These are phyloP conservation scores for Poecilobothrus nobilitatus DNA, from an alignment of 2,888 invertebrate species.

Conservation along the genomic window DNA sequence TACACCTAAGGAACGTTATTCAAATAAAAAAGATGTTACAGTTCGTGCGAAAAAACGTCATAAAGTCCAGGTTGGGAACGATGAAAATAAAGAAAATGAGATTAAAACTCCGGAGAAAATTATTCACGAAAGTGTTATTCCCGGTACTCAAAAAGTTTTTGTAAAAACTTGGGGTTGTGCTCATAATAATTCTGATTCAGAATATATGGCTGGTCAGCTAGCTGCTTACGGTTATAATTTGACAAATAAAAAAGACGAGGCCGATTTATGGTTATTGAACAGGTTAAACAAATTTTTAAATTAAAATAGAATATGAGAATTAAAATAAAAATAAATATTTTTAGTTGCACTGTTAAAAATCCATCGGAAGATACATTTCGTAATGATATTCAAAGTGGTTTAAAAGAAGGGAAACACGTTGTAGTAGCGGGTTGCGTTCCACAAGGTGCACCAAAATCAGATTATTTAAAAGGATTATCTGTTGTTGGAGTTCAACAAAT, in stretches of 20 bases:
- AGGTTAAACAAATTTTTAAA: slow-evolving; percentile 43
- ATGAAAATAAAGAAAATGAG: slow-evolving; percentile 21
- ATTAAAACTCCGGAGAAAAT: slow-evolving; percentile 39
- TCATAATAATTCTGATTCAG: slow-evolving; percentile 95
- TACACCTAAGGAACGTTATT: slow-evolving; percentile 68
- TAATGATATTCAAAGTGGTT: slow-evolving; percentile 75
- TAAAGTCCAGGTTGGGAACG: slow-evolving; percentile 11
- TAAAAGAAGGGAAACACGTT: slow-evolving; percentile 65
- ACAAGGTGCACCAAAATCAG: slow-evolving; percentile 76
- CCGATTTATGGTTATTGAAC: slow-evolving; percentile 92
- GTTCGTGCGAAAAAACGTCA: slow-evolving; percentile 53
- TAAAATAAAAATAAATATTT: neutral
- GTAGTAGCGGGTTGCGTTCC: slow-evolving; percentile 98
- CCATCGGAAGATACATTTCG: slow-evolving; percentile 92
- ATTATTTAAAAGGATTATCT: slow-evolving; percentile 58
- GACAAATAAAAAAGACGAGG: slow-evolving; percentile 67
- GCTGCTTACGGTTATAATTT: slow-evolving; percentile 79
- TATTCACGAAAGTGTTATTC: slow-evolving; percentile 52
- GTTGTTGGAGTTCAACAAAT: slow-evolving; percentile 98
- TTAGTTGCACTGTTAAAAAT: slow-evolving; percentile 88
- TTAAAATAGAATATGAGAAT: neutral
- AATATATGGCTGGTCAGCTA: slow-evolving; percentile 96
- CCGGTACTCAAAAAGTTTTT: slow-evolving; percentile 70
- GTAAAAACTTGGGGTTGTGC: slow-evolving; percentile 97
- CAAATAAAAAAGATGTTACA: slow-evolving; percentile 60